These are phyloP conservation scores for Clarias laeviceps DNA, from an alignment of 2,797 vertebrate species.

Conservation along the genomic window DNA sequence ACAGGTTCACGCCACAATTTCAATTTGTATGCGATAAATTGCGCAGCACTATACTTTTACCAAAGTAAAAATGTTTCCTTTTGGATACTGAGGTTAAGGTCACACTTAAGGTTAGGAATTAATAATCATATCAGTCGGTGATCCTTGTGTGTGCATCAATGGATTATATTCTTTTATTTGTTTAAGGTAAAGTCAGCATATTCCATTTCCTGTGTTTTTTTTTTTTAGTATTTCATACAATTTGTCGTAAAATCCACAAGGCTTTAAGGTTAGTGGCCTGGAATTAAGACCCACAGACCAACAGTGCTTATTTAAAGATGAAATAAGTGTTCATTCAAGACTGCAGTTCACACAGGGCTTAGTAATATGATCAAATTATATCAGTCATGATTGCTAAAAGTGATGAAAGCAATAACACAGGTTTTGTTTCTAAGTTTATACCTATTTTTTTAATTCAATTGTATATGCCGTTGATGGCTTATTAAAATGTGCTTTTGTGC, in stretches of 20 bases:
- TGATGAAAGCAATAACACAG: too few relatives aligned
- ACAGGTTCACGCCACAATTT: too few relatives aligned
- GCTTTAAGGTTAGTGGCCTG: background rate
- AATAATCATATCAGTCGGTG: background rate
- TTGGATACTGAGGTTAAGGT: background rate
- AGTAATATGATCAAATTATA: background rate
- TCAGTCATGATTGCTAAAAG: background rate
- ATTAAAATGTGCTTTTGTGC: background rate
- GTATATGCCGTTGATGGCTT: background rate
- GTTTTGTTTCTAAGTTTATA: too few relatives aligned
- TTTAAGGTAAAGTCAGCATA: background rate
- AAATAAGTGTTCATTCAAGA: background rate
- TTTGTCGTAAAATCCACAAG: background rate
- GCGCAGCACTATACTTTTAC: background rate
- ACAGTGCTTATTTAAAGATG: background rate
- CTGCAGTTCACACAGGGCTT: background rate
- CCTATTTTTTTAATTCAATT: background rate
- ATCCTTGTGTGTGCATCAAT: background rate
- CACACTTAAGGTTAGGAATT: background rate
- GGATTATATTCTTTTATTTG: background rate
- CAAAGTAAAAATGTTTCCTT: background rate
- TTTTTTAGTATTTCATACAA: background rate
- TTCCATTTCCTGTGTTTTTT: background rate
- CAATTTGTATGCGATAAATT: too few relatives aligned
- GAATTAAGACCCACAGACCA: background rate